Evolutionary conservation across 2,888 invertebrate species (phyloP).

Genomic region (Drosophila meridiana): DNA sequence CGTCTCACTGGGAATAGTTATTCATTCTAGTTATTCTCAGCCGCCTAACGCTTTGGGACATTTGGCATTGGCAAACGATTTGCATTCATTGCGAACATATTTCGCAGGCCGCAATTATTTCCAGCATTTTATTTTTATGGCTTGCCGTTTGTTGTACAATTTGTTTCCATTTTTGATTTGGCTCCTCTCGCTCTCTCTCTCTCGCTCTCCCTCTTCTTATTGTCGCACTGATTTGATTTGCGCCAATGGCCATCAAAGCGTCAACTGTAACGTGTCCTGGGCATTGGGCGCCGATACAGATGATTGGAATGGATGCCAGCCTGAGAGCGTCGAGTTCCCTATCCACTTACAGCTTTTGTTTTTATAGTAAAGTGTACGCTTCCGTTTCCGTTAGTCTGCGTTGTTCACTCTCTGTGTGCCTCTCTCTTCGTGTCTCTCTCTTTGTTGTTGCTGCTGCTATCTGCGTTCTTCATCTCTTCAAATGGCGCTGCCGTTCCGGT

Average conservation of each 20-base stretch:
- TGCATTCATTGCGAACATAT: constrained; percentile 50
- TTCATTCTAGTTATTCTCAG: not conserved
- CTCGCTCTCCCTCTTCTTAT: not conserved
- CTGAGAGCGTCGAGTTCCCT: not conserved
- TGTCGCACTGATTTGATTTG: constrained; percentile 59
- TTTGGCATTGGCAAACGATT: not conserved
- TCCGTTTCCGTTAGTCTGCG: constrained; percentile 64
- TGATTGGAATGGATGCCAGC: not conserved
- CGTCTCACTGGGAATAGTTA: not conserved
- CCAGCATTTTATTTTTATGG: constrained; percentile 67
- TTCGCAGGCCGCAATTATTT: constrained; percentile 66
- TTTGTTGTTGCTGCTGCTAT: constrained; percentile 9
- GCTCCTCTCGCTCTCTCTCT: not conserved
- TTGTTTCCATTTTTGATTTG: constrained; percentile 7
- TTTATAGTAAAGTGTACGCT: constrained; percentile 60
- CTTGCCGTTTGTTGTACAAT: constrained; percentile 52
- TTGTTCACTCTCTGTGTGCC: constrained; percentile 14
- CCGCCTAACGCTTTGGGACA: not conserved
- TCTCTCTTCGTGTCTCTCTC: not conserved
- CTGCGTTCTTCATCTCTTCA: not conserved
- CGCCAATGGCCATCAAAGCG: constrained; percentile 63
- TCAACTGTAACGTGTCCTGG: constrained; percentile 61
- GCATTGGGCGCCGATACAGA: constrained; percentile 1
- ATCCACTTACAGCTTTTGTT: constrained; percentile 33
- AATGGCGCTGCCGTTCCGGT: constrained; percentile 15